A percentile compares a stretch with the other conserved stretches of the same genome.
Conservation (phyloP, 2,888 invertebrate genomes). For the Aquatica leii region DNA sequence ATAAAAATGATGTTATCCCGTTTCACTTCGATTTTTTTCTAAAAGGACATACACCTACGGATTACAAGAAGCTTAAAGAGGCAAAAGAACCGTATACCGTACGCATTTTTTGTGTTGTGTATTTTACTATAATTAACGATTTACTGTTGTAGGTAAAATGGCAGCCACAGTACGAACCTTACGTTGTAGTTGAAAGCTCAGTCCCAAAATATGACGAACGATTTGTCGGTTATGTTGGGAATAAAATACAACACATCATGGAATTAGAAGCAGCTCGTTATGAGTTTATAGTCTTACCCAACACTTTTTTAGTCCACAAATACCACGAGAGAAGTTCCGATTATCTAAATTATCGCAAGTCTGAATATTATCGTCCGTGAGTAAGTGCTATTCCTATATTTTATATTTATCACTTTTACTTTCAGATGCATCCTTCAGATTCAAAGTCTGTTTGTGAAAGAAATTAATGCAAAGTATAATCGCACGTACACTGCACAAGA, state of each 20-base stretch:
- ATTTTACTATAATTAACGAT: background rate
- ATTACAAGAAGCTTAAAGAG: conserved; percentile 81
- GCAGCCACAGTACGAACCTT: conserved; percentile 92
- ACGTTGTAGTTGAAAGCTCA: conserved; percentile 78
- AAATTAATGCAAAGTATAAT: too few species aligned
- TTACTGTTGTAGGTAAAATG: conserved; percentile 73
- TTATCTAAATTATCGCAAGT: too few species aligned
- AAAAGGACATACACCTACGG: conserved; percentile 85
- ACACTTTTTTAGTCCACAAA: conserved; percentile 88
- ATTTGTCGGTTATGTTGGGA: conserved; percentile 96
- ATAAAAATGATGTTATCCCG: conserved; percentile 79
- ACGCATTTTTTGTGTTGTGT: conserved; percentile 25
- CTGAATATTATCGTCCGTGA: too few species aligned
- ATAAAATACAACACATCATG: conserved; percentile 90
- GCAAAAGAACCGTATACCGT: conserved; percentile 80
- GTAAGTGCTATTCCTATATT: too few species aligned
- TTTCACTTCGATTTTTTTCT: conserved; percentile 89
- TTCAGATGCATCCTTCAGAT: too few species aligned
- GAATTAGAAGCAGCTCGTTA: conserved; percentile 80
- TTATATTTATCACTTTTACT: too few species aligned
- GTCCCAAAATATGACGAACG: conserved; percentile 83
- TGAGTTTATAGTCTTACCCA: conserved; percentile 77
- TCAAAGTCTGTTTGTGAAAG: too few species aligned
- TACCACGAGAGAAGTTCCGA: too few species aligned
- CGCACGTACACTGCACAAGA: too few species aligned